A percentile compares a stretch with the other conserved stretches of the same genome.
phyloP scores from a whole-genome alignment of 2,797 vertebrate species.

The Cyclura pinguis region DNA sequence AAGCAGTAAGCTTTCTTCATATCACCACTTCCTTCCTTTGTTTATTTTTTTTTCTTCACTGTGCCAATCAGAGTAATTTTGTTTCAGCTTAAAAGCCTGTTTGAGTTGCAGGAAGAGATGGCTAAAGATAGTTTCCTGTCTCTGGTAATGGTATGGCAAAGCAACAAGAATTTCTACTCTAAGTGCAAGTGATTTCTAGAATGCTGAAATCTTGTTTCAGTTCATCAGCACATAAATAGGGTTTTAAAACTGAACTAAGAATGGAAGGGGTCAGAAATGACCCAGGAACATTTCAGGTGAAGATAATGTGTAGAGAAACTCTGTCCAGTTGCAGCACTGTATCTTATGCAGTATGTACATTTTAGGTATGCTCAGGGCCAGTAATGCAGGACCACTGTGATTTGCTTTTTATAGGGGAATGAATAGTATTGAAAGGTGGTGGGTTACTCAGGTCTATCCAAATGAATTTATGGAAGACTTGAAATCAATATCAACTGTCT shows the following conservation, averaged over 20 bases:
- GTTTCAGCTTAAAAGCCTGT: not conserved
- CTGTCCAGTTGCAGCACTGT: not conserved
- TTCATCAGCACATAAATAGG: not conserved
- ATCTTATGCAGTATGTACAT: not conserved
- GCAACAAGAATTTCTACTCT: not conserved
- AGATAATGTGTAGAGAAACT: not conserved
- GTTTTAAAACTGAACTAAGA: conserved; percentile 7
- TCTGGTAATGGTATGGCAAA: not conserved
- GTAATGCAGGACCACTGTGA: not conserved
- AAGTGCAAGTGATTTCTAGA: not conserved
- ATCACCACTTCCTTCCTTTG: not conserved
- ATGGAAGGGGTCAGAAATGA: not conserved
- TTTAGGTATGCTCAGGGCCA: not conserved
- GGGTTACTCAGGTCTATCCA: not conserved
- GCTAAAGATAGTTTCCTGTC: conserved; percentile 38
- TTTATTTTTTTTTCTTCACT: not conserved
- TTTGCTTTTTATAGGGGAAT: not conserved
- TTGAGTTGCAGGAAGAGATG: conserved; percentile 38
- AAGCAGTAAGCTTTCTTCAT: not conserved
- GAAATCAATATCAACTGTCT: not conserved
- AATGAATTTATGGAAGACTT: not conserved
- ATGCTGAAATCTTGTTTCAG: conserved; percentile 8
- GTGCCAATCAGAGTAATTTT: not conserved
- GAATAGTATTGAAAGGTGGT: not conserved
- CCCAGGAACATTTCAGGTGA: conserved; percentile 12